Evolutionary conservation across 1,140 invertebrate genomes (phyloP).

Genomic region (Aphis gossypii): DNA sequence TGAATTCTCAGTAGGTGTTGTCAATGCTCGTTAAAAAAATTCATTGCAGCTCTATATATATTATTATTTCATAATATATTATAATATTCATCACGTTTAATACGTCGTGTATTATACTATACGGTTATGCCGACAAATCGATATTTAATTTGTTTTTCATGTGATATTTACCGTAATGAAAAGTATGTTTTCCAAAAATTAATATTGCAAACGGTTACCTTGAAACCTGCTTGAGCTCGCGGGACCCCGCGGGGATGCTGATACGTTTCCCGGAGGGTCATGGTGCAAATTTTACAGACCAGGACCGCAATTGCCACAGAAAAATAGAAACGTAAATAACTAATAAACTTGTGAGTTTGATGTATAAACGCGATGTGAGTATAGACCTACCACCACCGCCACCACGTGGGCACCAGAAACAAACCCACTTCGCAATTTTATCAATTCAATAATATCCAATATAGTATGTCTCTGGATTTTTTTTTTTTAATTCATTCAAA

Average conservation of each 20-base stretch:
- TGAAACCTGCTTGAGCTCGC: neutral
- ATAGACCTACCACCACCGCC: neutral
- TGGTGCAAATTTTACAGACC: neutral
- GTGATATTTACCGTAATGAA: neutral
- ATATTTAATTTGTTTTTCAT: neutral
- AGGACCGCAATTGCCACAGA: neutral
- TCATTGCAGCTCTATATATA: neutral
- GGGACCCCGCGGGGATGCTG: neutral
- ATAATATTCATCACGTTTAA: neutral
- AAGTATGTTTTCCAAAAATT: neutral
- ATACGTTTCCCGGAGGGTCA: neutral
- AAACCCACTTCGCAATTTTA: neutral
- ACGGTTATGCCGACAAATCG: neutral
- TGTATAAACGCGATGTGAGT: neutral
- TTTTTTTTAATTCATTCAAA: neutral
- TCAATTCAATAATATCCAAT: neutral
- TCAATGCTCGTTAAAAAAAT: neutral
- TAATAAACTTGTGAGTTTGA: neutral
- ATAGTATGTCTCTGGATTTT: neutral
- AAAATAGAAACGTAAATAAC: conserved; percentile 9
- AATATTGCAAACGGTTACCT: neutral
- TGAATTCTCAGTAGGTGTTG: neutral
- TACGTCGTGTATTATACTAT: neutral
- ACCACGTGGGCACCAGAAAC: neutral
- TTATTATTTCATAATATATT: neutral